Percentiles rank a stretch among this genome's conserved stretches.
Evolutionary conservation across 1,140 invertebrate genomes (phyloP).

Genomic region (Trichogramma pretiosum): DNA sequence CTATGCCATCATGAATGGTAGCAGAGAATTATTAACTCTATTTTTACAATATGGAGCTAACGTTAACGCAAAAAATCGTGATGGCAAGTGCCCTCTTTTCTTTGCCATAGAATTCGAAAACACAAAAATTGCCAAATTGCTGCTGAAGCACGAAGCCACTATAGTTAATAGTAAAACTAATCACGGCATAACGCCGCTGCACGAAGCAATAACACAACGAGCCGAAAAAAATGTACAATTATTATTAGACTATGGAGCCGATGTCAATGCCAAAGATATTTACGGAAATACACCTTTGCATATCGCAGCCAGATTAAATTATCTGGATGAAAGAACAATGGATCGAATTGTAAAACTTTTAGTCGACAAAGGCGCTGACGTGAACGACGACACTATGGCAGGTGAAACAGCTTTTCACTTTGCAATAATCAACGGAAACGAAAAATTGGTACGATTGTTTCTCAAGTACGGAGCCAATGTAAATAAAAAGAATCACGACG

Average conservation of each 20-base stretch:
- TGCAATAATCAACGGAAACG: background rate
- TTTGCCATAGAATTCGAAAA: background rate
- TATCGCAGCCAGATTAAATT: constrained; percentile 1
- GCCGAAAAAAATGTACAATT: background rate
- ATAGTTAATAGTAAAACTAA: constrained; percentile 5
- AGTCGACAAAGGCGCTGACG: constrained; percentile 1
- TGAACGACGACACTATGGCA: background rate
- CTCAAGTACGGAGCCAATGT: background rate
- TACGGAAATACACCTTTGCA: constrained; percentile 5
- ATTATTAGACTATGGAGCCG: background rate
- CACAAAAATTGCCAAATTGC: background rate
- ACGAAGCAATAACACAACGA: constrained; percentile 3
- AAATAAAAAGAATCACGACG: background rate
- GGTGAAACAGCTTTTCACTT: background rate
- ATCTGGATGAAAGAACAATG: constrained; percentile 1
- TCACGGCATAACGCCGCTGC: background rate
- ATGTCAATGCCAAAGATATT: constrained; percentile 4
- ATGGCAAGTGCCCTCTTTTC: constrained; percentile 4
- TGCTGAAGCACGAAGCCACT: background rate
- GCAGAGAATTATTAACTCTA: background rate
- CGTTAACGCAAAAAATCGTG: constrained; percentile 2
- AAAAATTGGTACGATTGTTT: background rate
- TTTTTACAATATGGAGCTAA: constrained; percentile 4
- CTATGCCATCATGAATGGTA: background rate
- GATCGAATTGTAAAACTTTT: constrained; percentile 2